Conservation (phyloP, 2,113 vertebrate genomes). For the Corythaixoides concolor region DNA sequence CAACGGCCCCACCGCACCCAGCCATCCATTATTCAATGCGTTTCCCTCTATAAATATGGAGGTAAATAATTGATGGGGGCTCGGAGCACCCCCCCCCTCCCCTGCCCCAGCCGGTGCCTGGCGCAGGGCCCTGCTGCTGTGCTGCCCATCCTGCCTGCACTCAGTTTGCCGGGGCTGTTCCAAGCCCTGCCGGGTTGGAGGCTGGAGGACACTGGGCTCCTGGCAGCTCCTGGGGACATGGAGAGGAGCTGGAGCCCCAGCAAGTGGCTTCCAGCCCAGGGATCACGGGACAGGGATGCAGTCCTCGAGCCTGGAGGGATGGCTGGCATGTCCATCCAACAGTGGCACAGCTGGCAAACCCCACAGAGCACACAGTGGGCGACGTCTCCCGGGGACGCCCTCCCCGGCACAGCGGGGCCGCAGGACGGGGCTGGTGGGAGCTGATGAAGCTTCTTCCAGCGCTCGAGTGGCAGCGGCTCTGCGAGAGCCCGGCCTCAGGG, state of each 20-base stretch:
- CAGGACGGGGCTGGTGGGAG: not conserved
- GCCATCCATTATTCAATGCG: not conserved
- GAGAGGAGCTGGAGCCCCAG: rapidly evolving
- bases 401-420: not conserved
- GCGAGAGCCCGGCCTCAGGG: not conserved
- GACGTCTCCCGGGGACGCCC: rapidly evolving
- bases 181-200: not conserved
- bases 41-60: slow-evolving; percentile 38
- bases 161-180: not conserved
- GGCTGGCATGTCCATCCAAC: not conserved
- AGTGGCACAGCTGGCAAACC: not conserved
- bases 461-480: not conserved
- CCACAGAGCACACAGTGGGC: rapidly evolving
- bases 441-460: not conserved
- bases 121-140: rapidly evolving
- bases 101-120: not conserved
- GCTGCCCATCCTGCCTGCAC: not conserved
- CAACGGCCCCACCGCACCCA: rapidly evolving
- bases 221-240: rapidly evolving
- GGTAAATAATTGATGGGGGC: slow-evolving; percentile 46
- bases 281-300: not conserved
- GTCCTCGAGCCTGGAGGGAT: rapidly evolving
- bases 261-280: not conserved
- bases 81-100: not conserved
- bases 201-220: not conserved